Base-by-base conservation (phyloP, 2,113 vertebrate genomes). In the Anoplopoma fimbria region DNA sequence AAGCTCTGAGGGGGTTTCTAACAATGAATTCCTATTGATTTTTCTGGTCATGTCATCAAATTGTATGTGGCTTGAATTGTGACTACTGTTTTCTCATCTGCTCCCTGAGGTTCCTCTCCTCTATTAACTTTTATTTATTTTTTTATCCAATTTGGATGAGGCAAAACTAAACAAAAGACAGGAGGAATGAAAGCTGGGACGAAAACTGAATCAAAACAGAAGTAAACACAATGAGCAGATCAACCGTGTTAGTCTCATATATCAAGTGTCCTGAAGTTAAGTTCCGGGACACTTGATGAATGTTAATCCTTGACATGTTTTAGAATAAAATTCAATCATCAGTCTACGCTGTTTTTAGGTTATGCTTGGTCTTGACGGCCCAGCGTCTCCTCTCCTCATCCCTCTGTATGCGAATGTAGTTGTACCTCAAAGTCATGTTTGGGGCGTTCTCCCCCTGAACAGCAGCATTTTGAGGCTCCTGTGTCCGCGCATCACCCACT, bases 1-100 rank as follows among this genome's bases (percentile, higher is more conserved):
- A 63, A 77, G 81, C 86, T 87, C 82, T 73, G 88, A 83, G 89
- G 88, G 82, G 87, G 76, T 80, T 87, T 81, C 84, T 88, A 87
- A 84, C 86, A 90, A 87, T 89, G 77, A 82, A 92, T 89, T 89
- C 87, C 79, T 82, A 93, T 94, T 87, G 92, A 93, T 93, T 91
- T 93, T 85, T 83, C 84, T 82, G 86, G 81, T 93, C 88, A 81
- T 93, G 88, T 92, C 87, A 91, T 92, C 85, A 86, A 86, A 89
- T 77, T 84, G 88, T 85, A 84, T 91, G 88, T 38, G 88, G 84
- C 76, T 91, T 82, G 84, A 88, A 89, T 90, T 40, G 70, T 71
- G 88, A 80, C 88, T 77, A 79, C 87, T 84, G 69, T 91, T 92
- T 93, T 91, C 89, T 92, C 87, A 79, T 90, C 83, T 78, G 83